These are phyloP conservation scores for Bufo gargarizans DNA, from an alignment of 2,113 vertebrate genomes.

Conservation along the genomic window DNA sequence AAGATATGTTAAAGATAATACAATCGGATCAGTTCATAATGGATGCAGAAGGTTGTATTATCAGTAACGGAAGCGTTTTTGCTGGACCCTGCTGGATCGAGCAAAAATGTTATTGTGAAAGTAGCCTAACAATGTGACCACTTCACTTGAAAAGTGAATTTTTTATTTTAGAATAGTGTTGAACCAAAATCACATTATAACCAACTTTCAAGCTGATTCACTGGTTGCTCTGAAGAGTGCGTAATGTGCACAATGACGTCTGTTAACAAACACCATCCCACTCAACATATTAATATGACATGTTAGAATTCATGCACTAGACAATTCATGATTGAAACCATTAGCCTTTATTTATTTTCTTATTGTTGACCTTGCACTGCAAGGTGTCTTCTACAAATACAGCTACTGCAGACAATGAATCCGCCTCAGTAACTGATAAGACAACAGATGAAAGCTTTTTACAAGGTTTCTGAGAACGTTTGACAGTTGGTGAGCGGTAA, in stretches of 20 bases:
- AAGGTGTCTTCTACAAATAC: conserved; percentile 10
- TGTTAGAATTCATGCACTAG: not conserved
- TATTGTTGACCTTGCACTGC: conserved; percentile 14
- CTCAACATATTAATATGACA: conserved; percentile 17
- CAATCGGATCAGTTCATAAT: too few relatives aligned
- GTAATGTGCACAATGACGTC: conserved; percentile 3
- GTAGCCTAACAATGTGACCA: not conserved
- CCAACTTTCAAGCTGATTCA: not conserved
- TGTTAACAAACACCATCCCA: conserved; percentile 7
- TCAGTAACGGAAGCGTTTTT: too few relatives aligned
- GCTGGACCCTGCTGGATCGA: too few relatives aligned
- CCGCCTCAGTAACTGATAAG: not conserved
- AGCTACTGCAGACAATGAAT: not conserved
- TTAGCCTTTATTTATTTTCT: conserved; percentile 9
- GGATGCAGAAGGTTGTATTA: too few relatives aligned
- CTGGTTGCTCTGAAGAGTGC: not conserved
- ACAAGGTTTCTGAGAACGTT: not conserved
- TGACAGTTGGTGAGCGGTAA: not conserved
- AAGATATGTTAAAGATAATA: too few relatives aligned
- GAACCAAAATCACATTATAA: not conserved
- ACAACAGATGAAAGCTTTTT: conserved; percentile 22
- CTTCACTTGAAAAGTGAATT: not conserved
- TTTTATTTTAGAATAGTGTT: not conserved
- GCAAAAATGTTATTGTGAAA: too few relatives aligned
- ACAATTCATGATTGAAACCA: conserved; percentile 1